These are phyloP conservation scores for Ormia ochracea DNA, from an alignment of 2,888 invertebrate species.

Conservation along the genomic window DNA sequence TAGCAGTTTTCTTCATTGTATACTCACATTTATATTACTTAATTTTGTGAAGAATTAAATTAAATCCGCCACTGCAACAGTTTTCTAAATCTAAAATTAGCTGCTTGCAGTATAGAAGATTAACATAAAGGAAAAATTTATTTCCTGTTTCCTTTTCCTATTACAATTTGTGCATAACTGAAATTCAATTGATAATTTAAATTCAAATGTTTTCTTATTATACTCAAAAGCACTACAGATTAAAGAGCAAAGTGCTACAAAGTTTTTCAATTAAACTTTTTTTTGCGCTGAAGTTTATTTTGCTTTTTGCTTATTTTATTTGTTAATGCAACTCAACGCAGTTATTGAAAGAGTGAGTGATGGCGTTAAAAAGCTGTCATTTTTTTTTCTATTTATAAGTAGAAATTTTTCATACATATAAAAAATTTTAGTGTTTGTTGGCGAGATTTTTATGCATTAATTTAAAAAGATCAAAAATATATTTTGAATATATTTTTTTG, in stretches of 20 bases:
- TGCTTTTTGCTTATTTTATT: neutral
- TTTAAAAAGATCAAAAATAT: too few species aligned
- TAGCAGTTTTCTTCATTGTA: too few species aligned
- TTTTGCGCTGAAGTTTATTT: constrained; percentile 1
- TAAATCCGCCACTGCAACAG: too few species aligned
- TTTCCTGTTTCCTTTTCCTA: neutral
- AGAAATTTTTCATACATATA: neutral
- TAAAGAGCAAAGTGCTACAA: neutral
- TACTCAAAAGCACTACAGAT: neutral
- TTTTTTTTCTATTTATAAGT: neutral
- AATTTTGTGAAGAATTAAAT: too few species aligned
- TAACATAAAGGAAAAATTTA: too few species aligned
- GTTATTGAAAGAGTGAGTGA: neutral
- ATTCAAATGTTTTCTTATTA: constrained; percentile 22
- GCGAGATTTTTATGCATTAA: too few species aligned
- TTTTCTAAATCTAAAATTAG: too few species aligned
- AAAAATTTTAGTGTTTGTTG: too few species aligned
- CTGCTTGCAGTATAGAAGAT: too few species aligned
- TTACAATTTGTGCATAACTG: neutral
- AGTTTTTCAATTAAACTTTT: constrained; percentile 62
- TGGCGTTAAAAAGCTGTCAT: neutral
- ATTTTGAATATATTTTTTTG: too few species aligned
- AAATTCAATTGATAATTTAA: constrained; percentile 41
- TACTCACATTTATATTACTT: too few species aligned
- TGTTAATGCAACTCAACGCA: neutral